Percentiles rank a stretch among this genome's conserved stretches.
phyloP scores from a whole-genome alignment of 2,113 vertebrate genomes.

The Notiomystis cincta region DNA sequence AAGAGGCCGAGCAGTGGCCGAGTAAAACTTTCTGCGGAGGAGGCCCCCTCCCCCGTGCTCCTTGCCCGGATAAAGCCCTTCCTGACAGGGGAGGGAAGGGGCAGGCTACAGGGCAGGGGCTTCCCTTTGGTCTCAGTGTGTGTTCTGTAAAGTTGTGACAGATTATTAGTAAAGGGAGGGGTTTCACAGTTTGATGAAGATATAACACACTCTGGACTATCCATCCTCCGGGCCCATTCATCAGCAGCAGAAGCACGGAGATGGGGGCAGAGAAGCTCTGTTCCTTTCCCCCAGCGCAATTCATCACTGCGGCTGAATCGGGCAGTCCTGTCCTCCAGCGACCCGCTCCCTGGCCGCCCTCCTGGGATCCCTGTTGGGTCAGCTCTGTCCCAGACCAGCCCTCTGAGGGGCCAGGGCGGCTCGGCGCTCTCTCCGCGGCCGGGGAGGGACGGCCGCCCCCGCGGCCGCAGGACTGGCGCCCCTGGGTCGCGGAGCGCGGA shows the following conservation, averaged over 20 bases:
- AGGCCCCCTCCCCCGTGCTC: background rate
- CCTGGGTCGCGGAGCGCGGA: background rate
- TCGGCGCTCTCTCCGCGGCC: background rate
- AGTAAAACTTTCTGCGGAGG: background rate
- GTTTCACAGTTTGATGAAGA: slow-evolving; percentile 56
- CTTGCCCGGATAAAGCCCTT: slow-evolving; percentile 35
- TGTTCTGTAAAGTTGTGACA: slow-evolving; percentile 66
- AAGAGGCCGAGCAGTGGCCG: background rate
- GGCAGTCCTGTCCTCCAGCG: background rate
- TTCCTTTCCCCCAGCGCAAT: background rate
- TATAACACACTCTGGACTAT: slow-evolving; percentile 34
- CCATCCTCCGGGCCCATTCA: background rate
- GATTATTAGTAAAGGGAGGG: slow-evolving; percentile 67
- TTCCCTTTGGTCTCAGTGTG: slow-evolving; percentile 59
- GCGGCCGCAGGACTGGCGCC: background rate
- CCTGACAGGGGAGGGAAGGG: slow-evolving; percentile 58
- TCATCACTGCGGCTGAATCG: background rate
- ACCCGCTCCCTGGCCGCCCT: background rate
- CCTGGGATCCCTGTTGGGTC: background rate
- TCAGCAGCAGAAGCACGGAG: background rate
- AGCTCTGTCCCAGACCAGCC: background rate
- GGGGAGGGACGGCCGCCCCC: background rate
- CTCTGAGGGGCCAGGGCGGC: background rate
- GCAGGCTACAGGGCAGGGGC: slow-evolving; percentile 27
- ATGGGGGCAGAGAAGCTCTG: background rate